Base-by-base conservation (phyloP, 2,888 invertebrate genomes). In the Aromia moschata region DNA sequence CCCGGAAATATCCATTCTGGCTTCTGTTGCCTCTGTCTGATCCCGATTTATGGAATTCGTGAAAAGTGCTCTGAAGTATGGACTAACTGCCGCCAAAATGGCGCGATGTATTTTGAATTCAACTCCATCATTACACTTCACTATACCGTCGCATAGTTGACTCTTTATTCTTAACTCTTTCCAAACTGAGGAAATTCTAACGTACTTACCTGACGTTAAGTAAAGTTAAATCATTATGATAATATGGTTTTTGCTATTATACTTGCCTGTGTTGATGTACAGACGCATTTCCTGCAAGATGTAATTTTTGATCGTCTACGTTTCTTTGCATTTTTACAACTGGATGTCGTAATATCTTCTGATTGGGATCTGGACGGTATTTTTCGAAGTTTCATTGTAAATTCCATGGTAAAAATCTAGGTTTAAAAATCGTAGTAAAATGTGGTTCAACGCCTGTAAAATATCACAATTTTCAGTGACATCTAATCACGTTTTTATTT, bases 41-140 rank as follows among this genome's bases (percentile, higher is more conserved):
- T 85, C 86, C 70, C 84, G 83, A 69, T 86, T 86, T 64, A 89
- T 80, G 10, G 87, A 87, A 77, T 88, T 89, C 55, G 88, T 87
- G 78, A 91, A 90, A 65, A 89, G 83, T 0, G 87, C 88, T 69
- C 75, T 87, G 78, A 91, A 90, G 79, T 89, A 91, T 15, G 89
- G 88, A 80, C 90, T 90, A 41, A 86, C 87, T 20, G 89, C 87
- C 18, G 90, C 88, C 52, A 92, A 80, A 68, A 91, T 88, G 11
- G 87, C 87, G 59, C 91, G 83, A 73, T 91, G 91, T 44, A 90
- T 84, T 67, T 84, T 83, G 73, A 89, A 87, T 45, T 84, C 79
- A 73, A 83, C 82, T 71, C 86, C 86, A 71, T 86, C 87, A 57
- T 83, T 83, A 76, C 89, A 88, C 65, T 83, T 81, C 54, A 91